Conservation (phyloP, 1,140 invertebrate species). For the Diorhabda carinulata region DNA sequence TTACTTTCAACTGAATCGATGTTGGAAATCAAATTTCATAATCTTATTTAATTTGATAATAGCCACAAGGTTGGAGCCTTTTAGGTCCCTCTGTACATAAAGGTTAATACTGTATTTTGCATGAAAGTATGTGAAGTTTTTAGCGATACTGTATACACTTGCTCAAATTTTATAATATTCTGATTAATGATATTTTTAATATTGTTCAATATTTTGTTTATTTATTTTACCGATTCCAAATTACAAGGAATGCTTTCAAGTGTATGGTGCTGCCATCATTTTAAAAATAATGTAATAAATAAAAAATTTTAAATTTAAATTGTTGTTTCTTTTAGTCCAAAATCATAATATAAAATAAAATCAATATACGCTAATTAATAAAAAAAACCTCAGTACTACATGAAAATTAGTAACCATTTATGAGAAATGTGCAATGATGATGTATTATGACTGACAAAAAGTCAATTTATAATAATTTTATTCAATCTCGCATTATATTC, state of each 20-base stretch:
- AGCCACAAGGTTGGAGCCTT: constrained; percentile 6
- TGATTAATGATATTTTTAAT: constrained; percentile 36
- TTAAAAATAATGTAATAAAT: constrained; percentile 27
- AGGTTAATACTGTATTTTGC: constrained; percentile 36
- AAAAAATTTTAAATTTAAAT: background rate
- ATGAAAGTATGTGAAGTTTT: constrained; percentile 28
- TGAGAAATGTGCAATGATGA: too few relatives aligned
- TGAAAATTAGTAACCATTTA: too few relatives aligned
- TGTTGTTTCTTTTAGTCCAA: too few relatives aligned
- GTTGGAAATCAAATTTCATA: background rate
- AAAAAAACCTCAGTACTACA: too few relatives aligned
- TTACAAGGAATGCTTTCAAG: constrained; percentile 39
- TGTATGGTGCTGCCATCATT: constrained; percentile 44
- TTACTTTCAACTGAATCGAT: too few relatives aligned
- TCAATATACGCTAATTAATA: too few relatives aligned
- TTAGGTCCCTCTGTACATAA: constrained; percentile 36
- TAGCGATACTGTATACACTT: constrained; percentile 43
- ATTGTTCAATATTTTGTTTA: constrained; percentile 36
- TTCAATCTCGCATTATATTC: background rate
- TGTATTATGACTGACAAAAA: too few relatives aligned
- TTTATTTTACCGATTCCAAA: constrained; percentile 40
- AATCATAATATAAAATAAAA: too few relatives aligned
- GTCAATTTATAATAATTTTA: background rate
- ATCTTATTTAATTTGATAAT: constrained; percentile 8
- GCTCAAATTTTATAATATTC: constrained; percentile 41